These are phyloP conservation scores for Archivesica marissinica DNA, from an alignment of 1,140 invertebrate genomes.

Conservation along the genomic window DNA sequence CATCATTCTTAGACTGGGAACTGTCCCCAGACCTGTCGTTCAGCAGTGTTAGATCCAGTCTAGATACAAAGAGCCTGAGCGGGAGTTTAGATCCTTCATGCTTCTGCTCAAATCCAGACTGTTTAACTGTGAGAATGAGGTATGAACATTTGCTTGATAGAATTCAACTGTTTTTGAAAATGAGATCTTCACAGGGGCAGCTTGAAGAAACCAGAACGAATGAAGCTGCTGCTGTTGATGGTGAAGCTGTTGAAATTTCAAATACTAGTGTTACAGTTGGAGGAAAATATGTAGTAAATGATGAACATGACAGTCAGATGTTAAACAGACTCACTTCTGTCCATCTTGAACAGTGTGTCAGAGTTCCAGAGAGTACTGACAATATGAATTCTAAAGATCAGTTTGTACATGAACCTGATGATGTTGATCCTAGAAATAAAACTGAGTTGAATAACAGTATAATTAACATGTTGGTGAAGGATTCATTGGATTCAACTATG, in stretches of 20 bases:
- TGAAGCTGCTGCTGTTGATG: neutral
- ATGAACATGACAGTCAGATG: conserved; percentile 37
- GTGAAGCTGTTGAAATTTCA: neutral
- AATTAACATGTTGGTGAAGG: conserved; percentile 26
- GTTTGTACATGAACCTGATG: conserved; percentile 26
- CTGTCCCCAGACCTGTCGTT: conserved; percentile 61
- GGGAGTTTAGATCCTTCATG: conserved; percentile 32
- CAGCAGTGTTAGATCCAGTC: conserved; percentile 45
- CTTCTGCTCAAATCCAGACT: conserved; percentile 51
- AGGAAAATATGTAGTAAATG: conserved; percentile 47
- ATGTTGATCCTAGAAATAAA: neutral
- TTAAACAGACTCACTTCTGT: conserved; percentile 22
- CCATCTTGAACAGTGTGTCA: conserved; percentile 46
- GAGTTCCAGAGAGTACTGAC: neutral
- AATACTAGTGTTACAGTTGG: neutral
- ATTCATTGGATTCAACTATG: neutral
- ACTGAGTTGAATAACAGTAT: conserved; percentile 5
- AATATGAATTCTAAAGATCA: neutral
- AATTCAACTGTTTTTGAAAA: conserved; percentile 42
- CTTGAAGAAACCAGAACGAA: neutral
- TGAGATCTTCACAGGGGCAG: neutral
- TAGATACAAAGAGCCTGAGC: conserved; percentile 19
- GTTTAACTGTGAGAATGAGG: conserved; percentile 53
- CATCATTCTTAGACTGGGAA: conserved; percentile 60
- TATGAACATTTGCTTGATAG: conserved; percentile 58